These are phyloP conservation scores for Rallus crepitans DNA, from an alignment of 2,797 vertebrate genomes.

Conservation along the genomic window DNA sequence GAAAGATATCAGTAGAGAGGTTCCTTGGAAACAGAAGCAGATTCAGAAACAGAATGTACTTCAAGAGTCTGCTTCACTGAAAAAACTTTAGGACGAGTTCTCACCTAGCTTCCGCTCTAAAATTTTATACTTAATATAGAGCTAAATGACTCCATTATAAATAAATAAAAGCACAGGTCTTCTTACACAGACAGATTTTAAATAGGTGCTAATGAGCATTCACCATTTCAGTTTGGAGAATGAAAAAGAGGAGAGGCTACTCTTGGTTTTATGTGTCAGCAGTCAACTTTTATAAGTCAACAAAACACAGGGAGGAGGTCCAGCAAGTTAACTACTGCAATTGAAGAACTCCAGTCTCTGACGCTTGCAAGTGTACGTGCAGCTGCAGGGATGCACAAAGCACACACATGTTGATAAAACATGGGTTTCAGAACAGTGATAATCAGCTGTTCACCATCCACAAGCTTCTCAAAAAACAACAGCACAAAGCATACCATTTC, in stretches of 20 bases:
- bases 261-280: neutral
- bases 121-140: neutral
- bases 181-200: neutral
- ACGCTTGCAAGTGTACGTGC: neutral
- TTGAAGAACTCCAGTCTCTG: accelerated
- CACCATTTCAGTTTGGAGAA: neutral
- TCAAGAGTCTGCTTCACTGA: neutral
- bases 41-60: neutral
- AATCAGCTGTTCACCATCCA: neutral
- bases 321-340: neutral
- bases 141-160: neutral
- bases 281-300: neutral
- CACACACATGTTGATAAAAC: neutral
- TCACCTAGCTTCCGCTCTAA: neutral
- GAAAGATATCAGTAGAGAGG: neutral
- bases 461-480: neutral
- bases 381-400: neutral
- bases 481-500: neutral
- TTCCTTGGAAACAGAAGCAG: neutral
- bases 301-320: neutral
- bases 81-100: neutral
- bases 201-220: neutral
- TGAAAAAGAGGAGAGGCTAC: neutral
- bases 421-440: neutral
- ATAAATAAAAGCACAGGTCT: neutral